Conservation (phyloP, 2,797 vertebrate genomes). For the Champsocephalus gunnari region DNA sequence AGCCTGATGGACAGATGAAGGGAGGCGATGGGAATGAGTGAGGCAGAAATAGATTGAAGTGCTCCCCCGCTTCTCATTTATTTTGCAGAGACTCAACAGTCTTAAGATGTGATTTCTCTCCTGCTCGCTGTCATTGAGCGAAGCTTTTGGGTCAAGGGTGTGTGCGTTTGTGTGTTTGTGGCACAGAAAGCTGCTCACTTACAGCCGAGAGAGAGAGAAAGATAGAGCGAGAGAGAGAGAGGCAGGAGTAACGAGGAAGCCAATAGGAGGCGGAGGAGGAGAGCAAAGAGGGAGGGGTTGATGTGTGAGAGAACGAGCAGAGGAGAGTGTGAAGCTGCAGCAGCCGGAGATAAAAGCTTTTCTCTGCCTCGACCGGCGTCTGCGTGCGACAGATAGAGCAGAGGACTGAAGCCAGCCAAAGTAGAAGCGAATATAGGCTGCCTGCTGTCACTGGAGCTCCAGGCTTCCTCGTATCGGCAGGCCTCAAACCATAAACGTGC, state of each 20-base stretch:
- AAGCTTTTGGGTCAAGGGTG: constrained; percentile 92
- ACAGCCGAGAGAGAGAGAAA: constrained; percentile 51
- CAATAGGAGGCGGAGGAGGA: constrained; percentile 68
- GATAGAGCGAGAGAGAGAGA: constrained; percentile 57
- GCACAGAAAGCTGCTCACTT: constrained; percentile 70
- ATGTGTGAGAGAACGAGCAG: constrained; percentile 74
- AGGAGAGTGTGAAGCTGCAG: constrained; percentile 84
- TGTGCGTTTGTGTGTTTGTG: constrained; percentile 52
- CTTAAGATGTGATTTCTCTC: constrained; percentile 41
- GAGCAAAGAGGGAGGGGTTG: constrained; percentile 71
- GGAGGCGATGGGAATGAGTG: constrained; percentile 6
- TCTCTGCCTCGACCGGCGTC: constrained; percentile 68
- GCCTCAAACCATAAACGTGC: constrained; percentile 58
- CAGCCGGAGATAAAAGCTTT: constrained; percentile 82
- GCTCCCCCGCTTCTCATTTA: constrained; percentile 15
- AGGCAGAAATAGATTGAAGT: constrained; percentile 9
- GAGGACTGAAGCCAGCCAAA: constrained; percentile 60
- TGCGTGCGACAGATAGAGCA: constrained; percentile 69
- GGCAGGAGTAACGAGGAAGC: constrained; percentile 66
- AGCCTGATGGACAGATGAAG: constrained; percentile 24
- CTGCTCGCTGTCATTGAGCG: constrained; percentile 77
- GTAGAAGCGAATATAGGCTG: constrained; percentile 64
- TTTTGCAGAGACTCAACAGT: constrained; percentile 20
- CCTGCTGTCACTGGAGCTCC: constrained; percentile 69
- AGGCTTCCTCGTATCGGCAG: constrained; percentile 69